Evolutionary conservation across 2,113 vertebrate species (phyloP), one percentile per base, ranked within the genome.

Genomic region (Athene cunicularia): DNA sequence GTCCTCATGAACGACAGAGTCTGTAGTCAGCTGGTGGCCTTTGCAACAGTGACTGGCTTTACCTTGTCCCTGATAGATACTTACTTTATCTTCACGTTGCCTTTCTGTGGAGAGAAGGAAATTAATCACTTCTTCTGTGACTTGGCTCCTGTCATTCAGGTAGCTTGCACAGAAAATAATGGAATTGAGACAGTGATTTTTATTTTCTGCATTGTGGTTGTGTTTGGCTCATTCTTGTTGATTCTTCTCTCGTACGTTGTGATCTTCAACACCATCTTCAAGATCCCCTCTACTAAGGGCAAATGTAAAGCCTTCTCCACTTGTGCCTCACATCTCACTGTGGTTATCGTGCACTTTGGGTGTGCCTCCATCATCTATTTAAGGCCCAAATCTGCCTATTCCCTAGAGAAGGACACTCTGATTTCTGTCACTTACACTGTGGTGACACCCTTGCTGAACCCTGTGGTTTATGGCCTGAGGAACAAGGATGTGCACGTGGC

Each of bases 101-200:
- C 74, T 28, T 95, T 95, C 84, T 97, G 77, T 91, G 90, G 94
- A 24, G 56, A 55, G 37, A 95, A 88, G 39, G 71, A 80, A 24
- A 79, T 91, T 39, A 68, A 85, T 45, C 86, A 93, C 80, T 94
- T 84, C 53, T 95, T 97, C 50, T 96, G 90, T 71, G 94, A 96
- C 49, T 85, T 95, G 27, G 60, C 52, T 33, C 77, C 70, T 5
- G 49, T 90, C 35, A 91, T 88, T n/a, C 37, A 17, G 8, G 50
- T 93, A 63, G 74, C 81, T 52, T 96, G 80, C 70, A 75, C n/a
- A 7, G 11, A 83, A 32, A 70, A 37, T 39, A 47, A 62, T 11
- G 37, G 73, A 45, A 68, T 37, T 27, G 76, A 96, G 43, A 28
- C 26, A 21, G 8, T 86, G 9, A 80, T 95, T 58, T 86, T 95